phyloP scores from a whole-genome alignment of 2,888 invertebrate species.

The Macrosiphum euphorbiae region DNA sequence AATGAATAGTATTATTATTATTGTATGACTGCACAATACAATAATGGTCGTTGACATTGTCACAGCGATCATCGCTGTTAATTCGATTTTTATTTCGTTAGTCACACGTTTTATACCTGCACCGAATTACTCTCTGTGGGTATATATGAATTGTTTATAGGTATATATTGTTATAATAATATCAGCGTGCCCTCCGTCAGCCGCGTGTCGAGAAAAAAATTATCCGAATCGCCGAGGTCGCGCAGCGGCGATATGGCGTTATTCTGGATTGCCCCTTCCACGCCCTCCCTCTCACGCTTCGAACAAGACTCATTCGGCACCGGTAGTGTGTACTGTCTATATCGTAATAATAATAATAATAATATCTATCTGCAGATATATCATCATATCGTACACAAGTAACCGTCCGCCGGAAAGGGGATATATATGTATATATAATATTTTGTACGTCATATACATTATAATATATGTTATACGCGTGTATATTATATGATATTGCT shows the following conservation, averaged over 20 bases:
- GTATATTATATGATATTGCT: neutral
- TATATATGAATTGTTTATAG: neutral
- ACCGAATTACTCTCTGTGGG: neutral
- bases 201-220: constrained; percentile 2
- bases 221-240: constrained; percentile 33
- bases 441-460: neutral
- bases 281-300: neutral
- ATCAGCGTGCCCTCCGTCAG: neutral
- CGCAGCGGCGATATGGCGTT: neutral
- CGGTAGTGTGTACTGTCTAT: neutral
- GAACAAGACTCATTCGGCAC: neutral
- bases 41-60: constrained; percentile 29
- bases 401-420: neutral
- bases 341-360: neutral
- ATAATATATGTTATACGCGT: neutral
- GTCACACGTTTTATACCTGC: constrained; percentile 36
- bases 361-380: neutral
- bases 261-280: neutral
- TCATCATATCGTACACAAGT: neutral
- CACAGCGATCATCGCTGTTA: constrained; percentile 39
- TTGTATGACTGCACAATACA: neutral
- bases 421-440: neutral
- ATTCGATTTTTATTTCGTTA: constrained; percentile 51
- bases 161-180: neutral
- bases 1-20: neutral